Evolutionary conservation across 2,113 vertebrate genomes (phyloP).

Genomic region (Ivindomyrus marchei): DNA sequence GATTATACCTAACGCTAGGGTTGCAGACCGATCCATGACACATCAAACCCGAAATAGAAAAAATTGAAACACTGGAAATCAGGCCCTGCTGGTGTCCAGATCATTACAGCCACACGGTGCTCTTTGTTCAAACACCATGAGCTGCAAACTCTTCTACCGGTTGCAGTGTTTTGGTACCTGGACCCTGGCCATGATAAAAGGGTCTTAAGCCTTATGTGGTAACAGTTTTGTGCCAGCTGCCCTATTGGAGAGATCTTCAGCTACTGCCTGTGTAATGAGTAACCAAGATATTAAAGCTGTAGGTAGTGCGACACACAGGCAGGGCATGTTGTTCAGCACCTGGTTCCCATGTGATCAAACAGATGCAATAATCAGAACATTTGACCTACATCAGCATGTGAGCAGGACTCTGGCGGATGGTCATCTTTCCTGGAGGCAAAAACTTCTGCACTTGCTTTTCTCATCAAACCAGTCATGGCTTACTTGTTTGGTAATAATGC

Average conservation of each 20-base stretch:
- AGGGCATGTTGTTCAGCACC: background rate
- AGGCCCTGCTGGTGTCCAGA: background rate
- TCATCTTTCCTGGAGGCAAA: background rate
- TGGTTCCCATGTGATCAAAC: background rate
- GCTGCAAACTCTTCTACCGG: background rate
- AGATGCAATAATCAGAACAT: slow-evolving; percentile 6
- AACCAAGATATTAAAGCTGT: background rate
- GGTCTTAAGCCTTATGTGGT: background rate
- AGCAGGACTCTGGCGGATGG: background rate
- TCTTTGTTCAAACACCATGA: background rate
- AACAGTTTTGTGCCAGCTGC: slow-evolving; percentile 2
- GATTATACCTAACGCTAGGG: background rate
- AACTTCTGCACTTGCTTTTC: background rate
- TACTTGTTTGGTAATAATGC: background rate
- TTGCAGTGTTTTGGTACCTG: background rate
- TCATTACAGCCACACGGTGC: background rate
- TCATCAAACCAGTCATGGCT: background rate
- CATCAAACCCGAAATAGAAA: background rate
- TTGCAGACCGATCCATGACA: background rate
- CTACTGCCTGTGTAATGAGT: background rate
- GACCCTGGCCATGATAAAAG: background rate
- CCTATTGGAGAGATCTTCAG: background rate
- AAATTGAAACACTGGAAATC: background rate
- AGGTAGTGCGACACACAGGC: background rate
- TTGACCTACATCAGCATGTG: background rate